These are phyloP conservation scores for Eumacrocentrus americanus DNA, from an alignment of 2,888 invertebrate species.

Conservation along the genomic window DNA sequence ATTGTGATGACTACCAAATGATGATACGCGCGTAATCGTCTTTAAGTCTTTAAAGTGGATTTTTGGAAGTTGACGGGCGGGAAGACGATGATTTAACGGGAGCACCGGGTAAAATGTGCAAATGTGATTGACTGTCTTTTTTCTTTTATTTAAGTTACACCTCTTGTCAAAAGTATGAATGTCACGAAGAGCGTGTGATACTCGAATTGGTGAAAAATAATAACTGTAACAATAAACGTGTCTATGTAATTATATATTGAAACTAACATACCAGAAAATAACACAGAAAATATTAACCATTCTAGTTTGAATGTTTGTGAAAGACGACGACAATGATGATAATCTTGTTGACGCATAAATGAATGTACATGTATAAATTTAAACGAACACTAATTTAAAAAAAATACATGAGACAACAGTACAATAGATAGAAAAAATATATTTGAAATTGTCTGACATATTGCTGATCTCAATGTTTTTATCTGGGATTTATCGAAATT, in stretches of 20 bases:
- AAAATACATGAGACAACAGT: conserved; percentile 9
- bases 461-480: conserved; percentile 3
- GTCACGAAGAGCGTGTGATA: conserved; percentile 35
- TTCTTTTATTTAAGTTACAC: conserved; percentile 45
- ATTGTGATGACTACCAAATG: conserved; percentile 56
- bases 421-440: conserved; percentile 22
- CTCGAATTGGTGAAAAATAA: conserved; percentile 30
- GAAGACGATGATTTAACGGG: conserved; percentile 29
- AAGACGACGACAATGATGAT: conserved; percentile 43
- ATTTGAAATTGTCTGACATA: conserved; percentile 18
- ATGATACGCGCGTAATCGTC: conserved; percentile 39
- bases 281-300: conserved; percentile 39
- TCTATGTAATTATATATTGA: conserved; percentile 46
- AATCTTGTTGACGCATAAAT: conserved; percentile 44
- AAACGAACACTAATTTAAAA: conserved; percentile 16
- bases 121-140: conserved; percentile 33
- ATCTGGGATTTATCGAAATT: conserved; percentile 4
- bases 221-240: conserved; percentile 36
- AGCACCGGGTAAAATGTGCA: conserved; percentile 30
- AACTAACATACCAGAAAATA: conserved; percentile 24
- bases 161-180: conserved; percentile 41
- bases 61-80: conserved; percentile 15
- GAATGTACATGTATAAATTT: conserved; percentile 42
- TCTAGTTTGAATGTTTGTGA: conserved; percentile 36
- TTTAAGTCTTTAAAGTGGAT: conserved; percentile 44